Evolutionary conservation across 2,888 invertebrate genomes (phyloP).

Genomic region (Apamea epomidion): DNA sequence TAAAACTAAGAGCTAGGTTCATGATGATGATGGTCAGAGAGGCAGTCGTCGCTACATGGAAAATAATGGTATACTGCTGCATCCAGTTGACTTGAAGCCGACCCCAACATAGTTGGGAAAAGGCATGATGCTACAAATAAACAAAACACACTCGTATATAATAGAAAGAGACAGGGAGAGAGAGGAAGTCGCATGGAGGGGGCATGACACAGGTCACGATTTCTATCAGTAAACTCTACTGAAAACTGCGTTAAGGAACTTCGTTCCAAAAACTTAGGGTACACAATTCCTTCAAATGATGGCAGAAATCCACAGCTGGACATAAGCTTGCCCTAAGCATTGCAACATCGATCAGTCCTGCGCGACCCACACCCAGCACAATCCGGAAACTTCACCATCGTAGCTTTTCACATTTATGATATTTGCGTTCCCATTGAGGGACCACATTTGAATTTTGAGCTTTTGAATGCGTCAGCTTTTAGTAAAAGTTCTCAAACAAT

Average conservation of each 20-base stretch:
- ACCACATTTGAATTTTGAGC: too few species aligned
- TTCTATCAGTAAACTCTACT: too few species aligned
- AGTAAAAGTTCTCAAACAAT: too few species aligned
- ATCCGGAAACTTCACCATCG: background rate
- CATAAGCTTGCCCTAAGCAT: too few species aligned
- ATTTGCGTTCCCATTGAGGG: too few species aligned
- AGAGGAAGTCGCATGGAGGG: too few species aligned
- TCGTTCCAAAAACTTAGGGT: background rate
- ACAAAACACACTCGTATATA: too few species aligned
- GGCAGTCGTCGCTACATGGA: background rate
- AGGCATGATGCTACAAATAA: background rate
- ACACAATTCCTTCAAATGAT: background rate
- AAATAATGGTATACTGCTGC: background rate
- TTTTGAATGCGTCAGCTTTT: too few species aligned
- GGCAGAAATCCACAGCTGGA: background rate
- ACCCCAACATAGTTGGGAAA: background rate
- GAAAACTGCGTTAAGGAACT: too few species aligned
- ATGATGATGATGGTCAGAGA: too few species aligned
- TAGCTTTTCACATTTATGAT: background rate
- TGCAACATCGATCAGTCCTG: background rate
- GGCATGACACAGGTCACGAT: too few species aligned
- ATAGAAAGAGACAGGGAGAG: too few species aligned
- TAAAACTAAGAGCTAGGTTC: background rate
- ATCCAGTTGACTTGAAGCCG: background rate
- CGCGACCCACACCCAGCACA: background rate